Evolutionary conservation across 2,797 vertebrate genomes (phyloP), one percentile per base, ranked within the genome.

Genomic region (Merluccius polli): DNA sequence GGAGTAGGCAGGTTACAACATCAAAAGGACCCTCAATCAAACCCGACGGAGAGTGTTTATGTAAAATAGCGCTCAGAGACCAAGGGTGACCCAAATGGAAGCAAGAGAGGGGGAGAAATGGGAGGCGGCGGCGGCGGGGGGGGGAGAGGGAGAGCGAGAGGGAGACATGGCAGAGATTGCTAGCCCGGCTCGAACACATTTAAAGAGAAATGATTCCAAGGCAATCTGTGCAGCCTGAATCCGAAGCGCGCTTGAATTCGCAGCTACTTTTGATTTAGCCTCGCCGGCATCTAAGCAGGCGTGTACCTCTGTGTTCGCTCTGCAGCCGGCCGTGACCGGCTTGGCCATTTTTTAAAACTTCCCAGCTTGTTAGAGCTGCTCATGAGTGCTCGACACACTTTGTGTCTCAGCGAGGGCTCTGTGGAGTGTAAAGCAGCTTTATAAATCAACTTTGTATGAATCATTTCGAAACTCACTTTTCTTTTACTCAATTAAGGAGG

Each of bases 361-460:
- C 85, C 84, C 24, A 83, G 86, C 91, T 92, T 92, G 90, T 93
- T 92, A 92, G 90, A 89, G 88, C 86, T 89, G 89, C 85, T 93
- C 87, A 89, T 87, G 90, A 92, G 88, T 89, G 85, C 86, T 88
- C 88, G 77, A 86, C 90, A 89, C 84, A 90, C 87, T 89, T 84
- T 75, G 89, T 85, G 86, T 90, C 86, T 87, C 69, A 79, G 84
- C 81, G 36, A 85, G 86, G 87, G 89, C 87, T 88, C 88, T 31
- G 75, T 85, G 83, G 89, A 91, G 88, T 91, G 90, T 87, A 87
- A 89, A 90, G 89, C 88, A 90, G 84, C 88, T 93, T 91, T 89
- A 90, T 87, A 87, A 92, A 91, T 91, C 90, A 87, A 87, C 88
- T 89, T 59, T 83, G 81, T 83, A 84, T 85, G 89, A 92, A 92